Base-by-base conservation (phyloP, 2,797 vertebrate species). In the Paramormyrops hopkinsi region DNA sequence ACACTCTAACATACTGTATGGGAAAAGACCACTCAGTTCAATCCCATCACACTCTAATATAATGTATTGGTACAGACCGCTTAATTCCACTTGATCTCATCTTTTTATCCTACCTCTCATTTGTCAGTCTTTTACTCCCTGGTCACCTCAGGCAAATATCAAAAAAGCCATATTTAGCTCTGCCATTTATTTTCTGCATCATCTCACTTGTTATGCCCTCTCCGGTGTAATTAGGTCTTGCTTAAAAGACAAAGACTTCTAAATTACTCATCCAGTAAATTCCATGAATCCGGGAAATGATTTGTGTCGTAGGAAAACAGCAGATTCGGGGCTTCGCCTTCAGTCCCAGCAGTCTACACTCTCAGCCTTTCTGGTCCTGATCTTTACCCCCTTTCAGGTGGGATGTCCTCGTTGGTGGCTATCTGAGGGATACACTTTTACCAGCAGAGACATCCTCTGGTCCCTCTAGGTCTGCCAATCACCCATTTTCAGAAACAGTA, bases 161-260 rank as follows among this genome's bases (percentile, higher is more conserved):
- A 86, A 50, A 54, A 50, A 54, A 25, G 25, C 46, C 46, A 9
- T 88, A 44, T 69, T 88, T 46, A 22, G 56, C 59, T 11, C 37
- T 83, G 37, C 5, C 76, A 89, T 22, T 51, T 82, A 54, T 82
- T 56, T 82, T 50, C 33, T 44, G 8, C 73, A 54, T 82, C 17
- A 33, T 22, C 41, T 41, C 44, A 17, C 12, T 53, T 88, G 69
- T 51, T n/a, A 41, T 51, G 33, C 50, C 88, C 50, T 79, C 73
- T 54, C 29, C 51, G 19, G 29, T 88, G 88, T 82, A 82, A 88
- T 88, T 82, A 88, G 62, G 50, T 76, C 46, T 53, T 33, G 29
- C 73, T 88, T 44, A 88, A 76, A 88, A 79, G 73, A 88, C 73
- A 41, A 88, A 82, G 69, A 41, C 69, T 53, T 73, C 51, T 82